Evolutionary conservation across 2,888 invertebrate species (phyloP).

Genomic region (Cantharis lateralis): DNA sequence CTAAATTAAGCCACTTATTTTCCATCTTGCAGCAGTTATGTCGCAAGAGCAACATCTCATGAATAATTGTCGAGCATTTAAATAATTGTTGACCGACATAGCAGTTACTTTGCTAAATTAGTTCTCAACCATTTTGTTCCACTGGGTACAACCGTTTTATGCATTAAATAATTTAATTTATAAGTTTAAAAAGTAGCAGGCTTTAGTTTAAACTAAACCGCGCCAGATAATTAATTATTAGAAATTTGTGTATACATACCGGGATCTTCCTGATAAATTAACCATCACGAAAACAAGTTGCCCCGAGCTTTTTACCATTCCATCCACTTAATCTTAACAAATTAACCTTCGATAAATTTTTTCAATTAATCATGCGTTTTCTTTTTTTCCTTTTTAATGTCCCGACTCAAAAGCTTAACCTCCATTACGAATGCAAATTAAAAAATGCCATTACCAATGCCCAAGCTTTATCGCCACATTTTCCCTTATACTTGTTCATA

Average conservation of each 20-base stretch:
- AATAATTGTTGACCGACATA: conserved; percentile 3
- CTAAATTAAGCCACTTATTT: neutral
- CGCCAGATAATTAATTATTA: neutral
- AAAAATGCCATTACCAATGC: neutral
- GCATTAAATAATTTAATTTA: conserved; percentile 4
- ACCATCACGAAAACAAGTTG: neutral
- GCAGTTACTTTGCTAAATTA: conserved; percentile 3
- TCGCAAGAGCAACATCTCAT: neutral
- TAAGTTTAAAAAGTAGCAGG: neutral
- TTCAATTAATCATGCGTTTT: neutral
- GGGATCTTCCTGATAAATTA: neutral
- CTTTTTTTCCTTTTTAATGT: neutral
- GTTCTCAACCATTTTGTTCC: conserved; percentile 2
- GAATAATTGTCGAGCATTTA: conserved; percentile 2
- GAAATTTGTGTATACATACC: neutral
- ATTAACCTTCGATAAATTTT: neutral
- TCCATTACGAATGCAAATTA: neutral
- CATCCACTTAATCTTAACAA: neutral
- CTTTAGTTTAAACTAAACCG: neutral
- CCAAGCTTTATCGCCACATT: neutral
- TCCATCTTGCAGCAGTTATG: neutral
- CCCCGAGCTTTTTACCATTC: neutral
- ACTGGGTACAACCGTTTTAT: conserved; percentile 3
- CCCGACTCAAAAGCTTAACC: neutral
- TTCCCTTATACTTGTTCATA: neutral